Evolutionary conservation across 2,888 invertebrate genomes (phyloP), one percentile per base, ranked within the genome.

Genomic region (Hydrotaea cyrtoneurina): DNA sequence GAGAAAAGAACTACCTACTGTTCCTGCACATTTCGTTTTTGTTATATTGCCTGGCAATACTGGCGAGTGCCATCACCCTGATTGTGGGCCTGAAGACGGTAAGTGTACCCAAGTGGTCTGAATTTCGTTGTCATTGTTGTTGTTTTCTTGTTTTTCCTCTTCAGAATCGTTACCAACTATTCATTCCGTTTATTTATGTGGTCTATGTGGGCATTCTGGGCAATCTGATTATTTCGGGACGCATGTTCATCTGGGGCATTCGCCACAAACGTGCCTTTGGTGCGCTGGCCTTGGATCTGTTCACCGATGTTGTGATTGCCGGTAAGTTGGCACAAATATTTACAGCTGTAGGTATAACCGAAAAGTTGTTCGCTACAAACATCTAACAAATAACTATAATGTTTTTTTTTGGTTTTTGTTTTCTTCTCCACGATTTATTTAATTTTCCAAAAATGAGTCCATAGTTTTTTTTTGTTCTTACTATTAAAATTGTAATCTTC

Each of bases 61-160:
- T 62, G 2, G 17, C n/a, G 15, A 2, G 31, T 11, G 15, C 62
- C 15, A 62, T 31, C 31, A 15, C 31, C 0, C 2, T 62, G 62
- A 31, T 62, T 19, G n/a, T 62, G 62, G 62, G 62, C 21, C 62
- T 62, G 31, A 62, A 62, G n/a, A 31, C 31, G 62, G 62, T 62
- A 7, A 62, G 31, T n/a, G n/a, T 31, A 31, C 15, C 15, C 11
- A 31, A 4, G 2, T n/a, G n/a, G n/a, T 31, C 7, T 31, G 31
- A 31, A 7, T 7, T 31, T 31, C 31, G n/a, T n/a, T n/a, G n/a
- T n/a, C 31, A 2, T 31, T 31, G 31, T 31, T 31, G 31, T 31
- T 31, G 7, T 4, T 31, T 7, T 31, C 31, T 4, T 31, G 3
- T 31, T 4, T 31, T 31, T 4, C 31, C 31, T 4, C 31, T 26